Conservation (phyloP, 92 coral and sea anemone genomes). For the Palythoa grandiflora region DNA sequence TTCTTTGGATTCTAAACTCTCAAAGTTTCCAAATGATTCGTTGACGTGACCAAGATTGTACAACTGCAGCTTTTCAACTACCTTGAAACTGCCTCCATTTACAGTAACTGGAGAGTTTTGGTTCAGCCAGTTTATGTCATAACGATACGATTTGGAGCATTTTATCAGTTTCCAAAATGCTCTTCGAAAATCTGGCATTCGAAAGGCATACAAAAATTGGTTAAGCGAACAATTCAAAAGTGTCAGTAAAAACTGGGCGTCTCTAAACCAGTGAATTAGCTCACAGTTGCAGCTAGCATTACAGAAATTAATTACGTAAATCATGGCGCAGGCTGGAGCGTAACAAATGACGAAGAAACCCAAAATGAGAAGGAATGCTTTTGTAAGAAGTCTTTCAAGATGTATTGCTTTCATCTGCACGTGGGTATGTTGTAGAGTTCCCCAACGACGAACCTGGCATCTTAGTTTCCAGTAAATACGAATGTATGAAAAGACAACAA, state of each 20-base stretch:
- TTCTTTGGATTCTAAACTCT: not conserved
- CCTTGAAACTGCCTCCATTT: not conserved
- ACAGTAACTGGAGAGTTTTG: constrained; percentile 3
- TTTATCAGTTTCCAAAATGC: constrained; percentile 56
- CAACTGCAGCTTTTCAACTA: constrained; percentile 17
- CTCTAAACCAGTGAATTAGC: constrained; percentile 80
- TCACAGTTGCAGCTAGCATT: constrained; percentile 60
- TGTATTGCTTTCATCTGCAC: constrained; percentile 62
- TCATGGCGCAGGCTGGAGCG: constrained; percentile 77
- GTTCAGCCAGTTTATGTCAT: constrained; percentile 19
- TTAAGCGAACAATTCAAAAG: constrained; percentile 79
- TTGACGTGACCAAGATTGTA: not conserved
- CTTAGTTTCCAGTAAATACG: constrained; percentile 78
- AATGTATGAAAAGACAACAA: constrained; percentile 73
- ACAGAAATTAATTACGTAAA: constrained; percentile 76
- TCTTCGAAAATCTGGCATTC: constrained; percentile 76
- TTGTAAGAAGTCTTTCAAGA: constrained; percentile 67
- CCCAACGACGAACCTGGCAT: constrained; percentile 76
- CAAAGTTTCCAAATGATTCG: not conserved
- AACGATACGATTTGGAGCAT: constrained; percentile 29
- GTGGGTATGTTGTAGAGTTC: constrained; percentile 58
- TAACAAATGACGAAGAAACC: constrained; percentile 71
- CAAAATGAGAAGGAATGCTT: constrained; percentile 70
- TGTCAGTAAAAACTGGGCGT: constrained; percentile 74
- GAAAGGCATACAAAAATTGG: constrained; percentile 83